Percentiles rank a stretch among this genome's conserved stretches.
Conservation (phyloP, 2,888 invertebrate genomes). For the Sicus ferrugineus region DNA sequence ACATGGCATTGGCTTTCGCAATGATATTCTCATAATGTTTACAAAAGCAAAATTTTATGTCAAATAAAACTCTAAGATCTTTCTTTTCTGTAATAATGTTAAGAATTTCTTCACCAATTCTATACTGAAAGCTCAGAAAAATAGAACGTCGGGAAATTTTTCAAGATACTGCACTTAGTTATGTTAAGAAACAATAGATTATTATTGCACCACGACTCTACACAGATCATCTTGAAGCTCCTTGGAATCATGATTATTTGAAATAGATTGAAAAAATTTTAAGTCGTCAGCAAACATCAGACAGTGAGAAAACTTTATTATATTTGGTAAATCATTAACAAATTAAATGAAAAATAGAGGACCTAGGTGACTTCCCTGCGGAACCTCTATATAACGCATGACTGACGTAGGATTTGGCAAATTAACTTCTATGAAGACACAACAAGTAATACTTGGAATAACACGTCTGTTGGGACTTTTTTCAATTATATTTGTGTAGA, state of each 20-base stretch:
- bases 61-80: conserved; percentile 3
- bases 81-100: conserved; percentile 1
- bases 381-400: no score
- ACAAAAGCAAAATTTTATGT: background rate
- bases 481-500: no score
- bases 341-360: background rate
- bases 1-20: background rate
- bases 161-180: background rate
- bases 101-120: no score
- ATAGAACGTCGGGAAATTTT: background rate
- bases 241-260: no score
- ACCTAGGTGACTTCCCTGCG: background rate
- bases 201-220: background rate
- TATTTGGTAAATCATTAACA: background rate
- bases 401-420: no score
- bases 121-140: no score
- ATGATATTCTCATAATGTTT: background rate
- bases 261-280: no score
- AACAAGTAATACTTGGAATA: no score
- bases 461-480: no score
- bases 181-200: background rate
- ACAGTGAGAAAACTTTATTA: background rate
- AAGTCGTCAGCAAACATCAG: background rate
- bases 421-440: no score
- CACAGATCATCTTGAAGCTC: no score